phyloP scores from a whole-genome alignment of 53 echinoderm and acorn worm genomes.

The Mesocentrotus franciscanus region DNA sequence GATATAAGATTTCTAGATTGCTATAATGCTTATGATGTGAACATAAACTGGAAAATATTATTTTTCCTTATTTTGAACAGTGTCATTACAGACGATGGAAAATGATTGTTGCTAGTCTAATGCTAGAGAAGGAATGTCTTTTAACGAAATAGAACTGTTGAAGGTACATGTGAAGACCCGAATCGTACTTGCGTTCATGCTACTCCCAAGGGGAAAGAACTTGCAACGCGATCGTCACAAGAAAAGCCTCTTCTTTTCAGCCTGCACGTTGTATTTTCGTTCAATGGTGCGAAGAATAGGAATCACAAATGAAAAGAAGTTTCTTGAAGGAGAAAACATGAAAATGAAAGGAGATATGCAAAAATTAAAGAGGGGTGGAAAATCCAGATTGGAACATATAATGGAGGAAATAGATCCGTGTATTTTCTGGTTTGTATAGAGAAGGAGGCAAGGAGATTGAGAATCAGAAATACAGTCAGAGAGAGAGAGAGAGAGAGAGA shows the following conservation, averaged over 20 bases:
- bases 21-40: no score
- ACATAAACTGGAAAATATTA: no score
- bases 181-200: slow-evolving; percentile 3
- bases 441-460: neutral
- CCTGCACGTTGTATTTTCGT: slow-evolving; percentile 39
- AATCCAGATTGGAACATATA: neutral
- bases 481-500: no score
- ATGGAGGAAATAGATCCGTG: slow-evolving; percentile 5
- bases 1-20: no score
- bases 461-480: neutral
- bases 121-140: neutral
- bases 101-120: neutral
- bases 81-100: neutral
- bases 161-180: neutral
- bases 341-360: neutral
- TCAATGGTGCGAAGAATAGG: slow-evolving; percentile 32
- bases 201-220: neutral
- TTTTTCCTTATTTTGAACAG: neutral
- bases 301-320: slow-evolving; percentile 35
- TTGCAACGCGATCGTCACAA: slow-evolving; percentile 56
- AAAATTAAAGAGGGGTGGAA: neutral
- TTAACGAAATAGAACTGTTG: neutral
- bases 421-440: neutral
- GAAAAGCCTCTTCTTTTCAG: slow-evolving; percentile 42
- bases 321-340: neutral